These are phyloP conservation scores for Borostomias antarcticus DNA, from an alignment of 2,797 vertebrate species.

Conservation along the genomic window DNA sequence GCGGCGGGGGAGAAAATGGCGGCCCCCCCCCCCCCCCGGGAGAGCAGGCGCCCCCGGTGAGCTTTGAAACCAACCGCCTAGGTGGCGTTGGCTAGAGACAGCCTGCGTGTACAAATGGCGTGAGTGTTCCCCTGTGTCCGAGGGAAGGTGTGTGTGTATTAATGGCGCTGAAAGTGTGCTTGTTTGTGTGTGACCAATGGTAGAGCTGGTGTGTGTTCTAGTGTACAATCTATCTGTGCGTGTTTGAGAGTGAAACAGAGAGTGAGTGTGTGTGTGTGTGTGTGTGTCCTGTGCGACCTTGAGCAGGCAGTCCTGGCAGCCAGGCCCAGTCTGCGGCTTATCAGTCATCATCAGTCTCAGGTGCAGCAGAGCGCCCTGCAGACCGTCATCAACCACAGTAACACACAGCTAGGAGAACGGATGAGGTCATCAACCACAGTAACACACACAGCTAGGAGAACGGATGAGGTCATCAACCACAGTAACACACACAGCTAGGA, in stretches of 20 bases:
- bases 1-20: conserved; percentile 58
- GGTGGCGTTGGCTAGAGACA: neutral
- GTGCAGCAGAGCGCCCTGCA: conserved; percentile 8
- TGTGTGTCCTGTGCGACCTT: conserved; percentile 41
- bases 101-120: neutral
- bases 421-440: neutral
- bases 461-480: neutral
- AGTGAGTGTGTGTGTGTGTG: neutral
- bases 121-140: neutral
- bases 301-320: conserved; percentile 15
- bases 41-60: conserved; percentile 36
- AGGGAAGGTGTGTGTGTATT: neutral
- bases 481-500: too few species aligned
- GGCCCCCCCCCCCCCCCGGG: too few species aligned
- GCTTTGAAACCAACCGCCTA: conserved; percentile 18
- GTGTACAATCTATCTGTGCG: conserved; percentile 8
- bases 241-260: conserved; percentile 16
- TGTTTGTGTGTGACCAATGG: too few species aligned
- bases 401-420: neutral
- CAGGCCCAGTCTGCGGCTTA: conserved; percentile 39
- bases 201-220: conserved; percentile 19
- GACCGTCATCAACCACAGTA: neutral
- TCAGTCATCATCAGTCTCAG: conserved; percentile 36
- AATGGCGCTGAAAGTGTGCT: too few species aligned
- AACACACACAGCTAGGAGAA: neutral